phyloP scores from a whole-genome alignment of 2,888 invertebrate species.

The Scelioninae gen. 1 region DNA sequence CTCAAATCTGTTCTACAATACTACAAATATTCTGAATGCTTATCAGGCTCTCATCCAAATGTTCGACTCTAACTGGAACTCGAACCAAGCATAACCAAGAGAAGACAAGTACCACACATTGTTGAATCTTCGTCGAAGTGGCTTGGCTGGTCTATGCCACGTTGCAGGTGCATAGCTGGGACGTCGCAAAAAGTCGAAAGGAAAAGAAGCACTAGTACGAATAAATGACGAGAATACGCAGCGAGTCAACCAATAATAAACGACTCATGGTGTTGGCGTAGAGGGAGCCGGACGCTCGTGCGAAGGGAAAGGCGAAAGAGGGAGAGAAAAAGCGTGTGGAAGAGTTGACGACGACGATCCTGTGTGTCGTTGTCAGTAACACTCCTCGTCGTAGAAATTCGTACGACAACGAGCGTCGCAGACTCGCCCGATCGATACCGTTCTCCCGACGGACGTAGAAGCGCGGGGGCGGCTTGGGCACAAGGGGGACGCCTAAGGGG shows the following conservation, averaged over 20 bases:
- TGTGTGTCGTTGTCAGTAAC: conserved; percentile 76
- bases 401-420: conserved; percentile 78
- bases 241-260: conserved; percentile 73
- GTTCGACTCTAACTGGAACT: too few relatives aligned
- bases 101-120: too few relatives aligned
- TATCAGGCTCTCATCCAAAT: too few relatives aligned
- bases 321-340: conserved; percentile 34
- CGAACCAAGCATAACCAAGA: too few relatives aligned
- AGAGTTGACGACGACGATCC: conserved; percentile 63
- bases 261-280: conserved; percentile 59
- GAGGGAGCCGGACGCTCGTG: conserved; percentile 44
- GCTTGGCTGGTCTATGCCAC: conserved; percentile 36
- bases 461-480: conserved; percentile 77
- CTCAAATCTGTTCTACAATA: too few relatives aligned
- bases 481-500: conserved; percentile 80
- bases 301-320: conserved; percentile 54
- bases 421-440: conserved; percentile 78
- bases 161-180: conserved; percentile 63
- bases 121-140: conserved; percentile 1
- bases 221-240: conserved; percentile 64
- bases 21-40: too few relatives aligned
- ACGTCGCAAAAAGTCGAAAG: conserved; percentile 51
- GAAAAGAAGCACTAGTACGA: conserved; percentile 64
- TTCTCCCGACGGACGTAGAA: conserved; percentile 74
- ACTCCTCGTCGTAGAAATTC: conserved; percentile 75